Conservation (phyloP, 2,113 vertebrate species). For the Ariopsis seemanni region DNA sequence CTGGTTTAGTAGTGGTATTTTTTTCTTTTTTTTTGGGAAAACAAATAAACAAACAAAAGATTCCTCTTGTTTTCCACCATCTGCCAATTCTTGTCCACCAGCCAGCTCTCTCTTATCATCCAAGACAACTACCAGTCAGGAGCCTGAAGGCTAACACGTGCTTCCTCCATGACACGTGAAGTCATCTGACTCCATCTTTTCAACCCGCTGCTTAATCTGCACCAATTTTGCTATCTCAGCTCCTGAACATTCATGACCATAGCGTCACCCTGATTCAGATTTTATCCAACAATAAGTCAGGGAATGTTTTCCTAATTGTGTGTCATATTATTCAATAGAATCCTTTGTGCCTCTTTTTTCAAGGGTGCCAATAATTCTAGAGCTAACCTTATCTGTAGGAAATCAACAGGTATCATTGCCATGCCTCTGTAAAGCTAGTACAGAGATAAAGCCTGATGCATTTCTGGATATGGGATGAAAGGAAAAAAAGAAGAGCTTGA, state of each 20-base stretch:
- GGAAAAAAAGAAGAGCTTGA: neutral
- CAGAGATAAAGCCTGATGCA: neutral
- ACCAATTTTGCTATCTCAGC: neutral
- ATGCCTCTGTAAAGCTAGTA: neutral
- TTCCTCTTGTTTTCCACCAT: neutral
- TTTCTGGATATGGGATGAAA: neutral
- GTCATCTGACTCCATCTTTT: neutral
- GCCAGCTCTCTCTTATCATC: neutral
- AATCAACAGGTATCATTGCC: neutral
- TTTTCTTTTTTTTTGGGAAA: neutral
- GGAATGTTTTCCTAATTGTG: neutral
- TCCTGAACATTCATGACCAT: neutral
- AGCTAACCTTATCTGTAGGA: neutral
- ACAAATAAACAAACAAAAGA: no score
- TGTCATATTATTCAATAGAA: neutral
- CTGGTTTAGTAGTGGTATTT: no score
- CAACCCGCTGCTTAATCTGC: neutral
- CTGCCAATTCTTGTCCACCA: neutral
- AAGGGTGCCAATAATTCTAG: neutral
- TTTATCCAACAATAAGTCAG: neutral
- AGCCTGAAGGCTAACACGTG: neutral
- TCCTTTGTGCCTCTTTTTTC: neutral
- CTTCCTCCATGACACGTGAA: neutral
- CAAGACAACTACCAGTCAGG: neutral
- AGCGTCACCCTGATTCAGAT: neutral